These are phyloP conservation scores for Hypercompe scribonia DNA, from an alignment of 2,888 invertebrate species.

Conservation along the genomic window DNA sequence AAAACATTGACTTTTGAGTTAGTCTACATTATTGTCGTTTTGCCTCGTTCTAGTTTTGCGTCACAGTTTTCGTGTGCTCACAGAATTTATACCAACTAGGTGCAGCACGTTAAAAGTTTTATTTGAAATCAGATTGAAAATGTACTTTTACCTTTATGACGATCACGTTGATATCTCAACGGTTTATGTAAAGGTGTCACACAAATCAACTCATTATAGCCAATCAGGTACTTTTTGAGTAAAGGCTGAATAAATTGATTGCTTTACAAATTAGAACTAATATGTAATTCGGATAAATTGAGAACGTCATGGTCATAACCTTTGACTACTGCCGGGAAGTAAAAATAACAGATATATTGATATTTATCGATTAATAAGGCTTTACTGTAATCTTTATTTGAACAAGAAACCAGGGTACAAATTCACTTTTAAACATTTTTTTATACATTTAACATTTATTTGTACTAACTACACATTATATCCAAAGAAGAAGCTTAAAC, in stretches of 20 bases:
- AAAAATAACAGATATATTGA: background rate
- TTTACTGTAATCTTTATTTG: no score
- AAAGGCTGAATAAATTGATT: background rate
- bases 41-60: constrained; percentile 65
- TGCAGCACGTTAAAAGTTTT: constrained; percentile 55
- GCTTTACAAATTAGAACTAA: no score
- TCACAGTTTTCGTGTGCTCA: constrained; percentile 53
- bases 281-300: no score
- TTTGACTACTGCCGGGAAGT: no score
- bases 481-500: no score
- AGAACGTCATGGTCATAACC: background rate
- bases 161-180: background rate
- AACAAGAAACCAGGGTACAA: no score
- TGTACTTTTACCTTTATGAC: constrained; percentile 19
- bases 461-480: no score
- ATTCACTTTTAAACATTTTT: no score
- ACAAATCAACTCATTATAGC: background rate
- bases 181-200: background rate
- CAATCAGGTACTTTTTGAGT: background rate
- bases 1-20: constrained; percentile 73
- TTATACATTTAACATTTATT: no score
- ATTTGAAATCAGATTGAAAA: constrained; percentile 53
- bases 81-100: constrained; percentile 55
- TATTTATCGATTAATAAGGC: constrained; percentile 28
- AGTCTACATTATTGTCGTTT: constrained; percentile 67